These are phyloP conservation scores for Busseola fusca DNA, from an alignment of 2,888 invertebrate species.

Conservation along the genomic window DNA sequence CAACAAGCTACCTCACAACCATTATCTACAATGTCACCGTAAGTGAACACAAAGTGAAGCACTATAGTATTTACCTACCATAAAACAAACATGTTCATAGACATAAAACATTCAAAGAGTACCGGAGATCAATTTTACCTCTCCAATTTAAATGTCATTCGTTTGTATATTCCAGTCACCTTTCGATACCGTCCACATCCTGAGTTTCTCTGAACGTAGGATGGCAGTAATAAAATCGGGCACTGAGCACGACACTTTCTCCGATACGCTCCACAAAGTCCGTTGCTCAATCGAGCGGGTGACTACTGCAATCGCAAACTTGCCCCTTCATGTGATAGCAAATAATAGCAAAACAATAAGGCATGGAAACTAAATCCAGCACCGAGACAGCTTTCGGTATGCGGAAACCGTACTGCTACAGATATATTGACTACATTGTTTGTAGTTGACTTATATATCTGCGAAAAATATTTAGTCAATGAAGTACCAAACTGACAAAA, in stretches of 20 bases:
- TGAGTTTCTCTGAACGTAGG: conserved; percentile 66
- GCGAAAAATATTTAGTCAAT: conserved; percentile 14
- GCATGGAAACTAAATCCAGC: background rate
- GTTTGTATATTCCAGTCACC: conserved; percentile 58
- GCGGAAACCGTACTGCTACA: conserved; percentile 10
- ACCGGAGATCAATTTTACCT: conserved; percentile 41
- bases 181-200: conserved; percentile 61
- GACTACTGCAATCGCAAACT: conserved; percentile 52
- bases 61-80: conserved; percentile 27
- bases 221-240: conserved; percentile 62
- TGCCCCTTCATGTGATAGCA: conserved; percentile 52
- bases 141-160: conserved; percentile 50
- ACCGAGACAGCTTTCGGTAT: conserved; percentile 4
- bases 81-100: conserved; percentile 20
- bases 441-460: conserved; percentile 4
- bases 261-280: conserved; percentile 57
- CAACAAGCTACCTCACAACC: background rate
- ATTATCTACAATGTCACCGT: background rate
- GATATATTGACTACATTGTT: conserved; percentile 8
- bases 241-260: conserved; percentile 61
- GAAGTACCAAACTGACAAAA: background rate
- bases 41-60: conserved; percentile 9
- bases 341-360: conserved; percentile 42
- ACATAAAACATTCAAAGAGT: conserved; percentile 36
- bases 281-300: conserved; percentile 63